These are phyloP conservation scores for Brachypterus glaber DNA, from an alignment of 2,888 invertebrate genomes.

Conservation along the genomic window DNA sequence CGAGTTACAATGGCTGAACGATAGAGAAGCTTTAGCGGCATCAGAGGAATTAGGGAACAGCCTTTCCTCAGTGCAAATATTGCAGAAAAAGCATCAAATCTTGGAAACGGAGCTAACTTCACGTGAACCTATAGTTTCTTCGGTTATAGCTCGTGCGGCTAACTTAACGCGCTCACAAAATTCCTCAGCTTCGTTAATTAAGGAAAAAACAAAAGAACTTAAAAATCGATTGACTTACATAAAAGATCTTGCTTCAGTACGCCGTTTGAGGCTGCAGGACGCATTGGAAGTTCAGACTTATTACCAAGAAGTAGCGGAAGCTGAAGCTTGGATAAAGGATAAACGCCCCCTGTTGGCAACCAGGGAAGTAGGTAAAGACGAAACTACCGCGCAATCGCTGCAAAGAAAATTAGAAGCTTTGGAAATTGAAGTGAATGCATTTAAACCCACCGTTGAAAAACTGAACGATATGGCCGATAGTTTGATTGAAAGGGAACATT, in stretches of 20 bases:
- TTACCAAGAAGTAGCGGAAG: conserved; percentile 81
- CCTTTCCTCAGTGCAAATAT: conserved; percentile 70
- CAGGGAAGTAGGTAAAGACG: conserved; percentile 82
- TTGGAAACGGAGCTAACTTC: conserved; percentile 83
- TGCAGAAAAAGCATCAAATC: conserved; percentile 89
- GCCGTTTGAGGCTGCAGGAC: conserved; percentile 65
- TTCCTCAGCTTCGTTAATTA: conserved; percentile 70
- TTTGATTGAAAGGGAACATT: conserved; percentile 65
- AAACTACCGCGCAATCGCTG: conserved; percentile 78
- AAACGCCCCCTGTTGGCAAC: conserved; percentile 66
- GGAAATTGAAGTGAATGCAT: conserved; percentile 73
- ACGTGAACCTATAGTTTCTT: conserved; percentile 73
- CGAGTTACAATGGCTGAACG: conserved; percentile 82
- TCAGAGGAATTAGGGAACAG: conserved; percentile 54
- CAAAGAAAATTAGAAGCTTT: conserved; percentile 75
- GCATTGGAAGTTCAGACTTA: conserved; percentile 80
- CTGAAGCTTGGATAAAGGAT: conserved; percentile 86
- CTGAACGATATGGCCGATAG: conserved; percentile 57
- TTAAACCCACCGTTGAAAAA: conserved; percentile 61
- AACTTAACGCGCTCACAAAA: conserved; percentile 77
- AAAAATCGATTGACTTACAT: conserved; percentile 60
- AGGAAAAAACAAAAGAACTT: conserved; percentile 56
- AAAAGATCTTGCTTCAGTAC: conserved; percentile 60
- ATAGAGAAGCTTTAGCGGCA: conserved; percentile 61
- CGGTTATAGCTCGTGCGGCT: conserved; percentile 62